A percentile compares a stretch with the other conserved stretches of the same genome.
Evolutionary conservation across 1,140 invertebrate genomes (phyloP).

Genomic region (Sinonovacula constricta): DNA sequence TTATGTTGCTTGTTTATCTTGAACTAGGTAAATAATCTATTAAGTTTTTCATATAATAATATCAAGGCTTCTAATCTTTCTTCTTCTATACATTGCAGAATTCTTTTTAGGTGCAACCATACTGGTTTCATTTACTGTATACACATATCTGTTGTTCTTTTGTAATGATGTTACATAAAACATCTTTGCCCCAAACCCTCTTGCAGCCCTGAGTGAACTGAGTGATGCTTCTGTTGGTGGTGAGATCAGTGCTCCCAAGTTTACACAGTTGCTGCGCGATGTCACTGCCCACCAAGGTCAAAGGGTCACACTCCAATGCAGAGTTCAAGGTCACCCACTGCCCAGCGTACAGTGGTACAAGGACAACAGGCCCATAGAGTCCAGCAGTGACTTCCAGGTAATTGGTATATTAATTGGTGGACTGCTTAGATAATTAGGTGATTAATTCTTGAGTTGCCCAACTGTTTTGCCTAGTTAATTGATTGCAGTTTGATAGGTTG

Average conservation of each 20-base stretch:
- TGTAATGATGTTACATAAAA: no score
- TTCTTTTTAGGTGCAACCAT: no score
- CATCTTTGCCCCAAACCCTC: no score
- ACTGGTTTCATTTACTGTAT: no score
- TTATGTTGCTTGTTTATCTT: no score
- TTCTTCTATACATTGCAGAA: no score
- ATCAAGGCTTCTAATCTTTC: no score
- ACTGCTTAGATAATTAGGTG: background rate
- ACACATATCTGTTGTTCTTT: background rate
- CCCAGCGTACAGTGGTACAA: conserved; percentile 77
- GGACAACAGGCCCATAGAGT: conserved; percentile 71
- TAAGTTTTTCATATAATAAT: no score
- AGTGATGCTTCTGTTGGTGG: conserved; percentile 74
- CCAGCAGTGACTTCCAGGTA: conserved; percentile 76
- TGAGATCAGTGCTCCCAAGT: conserved; percentile 73
- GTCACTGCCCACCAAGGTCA: conserved; percentile 72
- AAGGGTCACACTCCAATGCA: conserved; percentile 72
- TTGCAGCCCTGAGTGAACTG: conserved; percentile 76
- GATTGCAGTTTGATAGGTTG: no score
- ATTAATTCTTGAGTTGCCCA: no score
- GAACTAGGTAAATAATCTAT: no score
- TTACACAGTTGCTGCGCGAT: conserved; percentile 75
- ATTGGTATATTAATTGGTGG: background rate
- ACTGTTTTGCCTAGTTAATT: no score
- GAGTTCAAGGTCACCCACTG: conserved; percentile 74